These are phyloP conservation scores for Paradoxurus hermaphroditus DNA, from an alignment of 2,113 vertebrate genomes.

Conservation along the genomic window DNA sequence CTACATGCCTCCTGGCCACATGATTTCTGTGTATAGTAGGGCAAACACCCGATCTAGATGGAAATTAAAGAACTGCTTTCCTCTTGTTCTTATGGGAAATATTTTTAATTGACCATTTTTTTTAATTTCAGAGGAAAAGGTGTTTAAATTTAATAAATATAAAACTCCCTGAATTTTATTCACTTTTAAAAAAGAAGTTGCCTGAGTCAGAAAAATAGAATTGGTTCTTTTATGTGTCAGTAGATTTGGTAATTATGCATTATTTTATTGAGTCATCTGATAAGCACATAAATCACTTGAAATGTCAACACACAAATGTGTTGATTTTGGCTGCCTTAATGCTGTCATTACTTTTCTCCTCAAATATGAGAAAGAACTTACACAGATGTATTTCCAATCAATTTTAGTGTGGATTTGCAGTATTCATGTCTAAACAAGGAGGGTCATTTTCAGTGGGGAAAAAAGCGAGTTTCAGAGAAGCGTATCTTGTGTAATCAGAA, in stretches of 20 bases:
- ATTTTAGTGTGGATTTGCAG: background rate
- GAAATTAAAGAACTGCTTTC: background rate
- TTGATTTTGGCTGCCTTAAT: conserved; percentile 37
- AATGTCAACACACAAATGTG: conserved; percentile 45
- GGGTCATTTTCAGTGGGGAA: background rate
- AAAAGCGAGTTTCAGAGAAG: background rate
- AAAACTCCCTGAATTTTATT: background rate
- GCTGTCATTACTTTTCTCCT: conserved; percentile 39
- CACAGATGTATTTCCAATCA: background rate
- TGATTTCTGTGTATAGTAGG: background rate
- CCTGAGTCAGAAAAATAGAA: background rate
- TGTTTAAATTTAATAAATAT: background rate
- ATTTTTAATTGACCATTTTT: conserved; percentile 18
- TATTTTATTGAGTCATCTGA: conserved; percentile 53
- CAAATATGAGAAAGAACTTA: conserved; percentile 34
- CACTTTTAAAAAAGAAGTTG: background rate
- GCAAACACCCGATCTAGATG: background rate
- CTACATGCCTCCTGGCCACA: background rate
- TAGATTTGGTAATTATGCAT: conserved; percentile 52
- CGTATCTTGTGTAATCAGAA: background rate
- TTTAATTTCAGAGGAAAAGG: conserved; percentile 24
- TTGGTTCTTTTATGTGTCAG: background rate
- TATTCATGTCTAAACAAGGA: background rate
- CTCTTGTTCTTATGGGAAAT: background rate
- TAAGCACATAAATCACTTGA: conserved; percentile 61